Evolutionary conservation across 2,113 vertebrate species (phyloP).

Genomic region (Salvelinus alpinus): DNA sequence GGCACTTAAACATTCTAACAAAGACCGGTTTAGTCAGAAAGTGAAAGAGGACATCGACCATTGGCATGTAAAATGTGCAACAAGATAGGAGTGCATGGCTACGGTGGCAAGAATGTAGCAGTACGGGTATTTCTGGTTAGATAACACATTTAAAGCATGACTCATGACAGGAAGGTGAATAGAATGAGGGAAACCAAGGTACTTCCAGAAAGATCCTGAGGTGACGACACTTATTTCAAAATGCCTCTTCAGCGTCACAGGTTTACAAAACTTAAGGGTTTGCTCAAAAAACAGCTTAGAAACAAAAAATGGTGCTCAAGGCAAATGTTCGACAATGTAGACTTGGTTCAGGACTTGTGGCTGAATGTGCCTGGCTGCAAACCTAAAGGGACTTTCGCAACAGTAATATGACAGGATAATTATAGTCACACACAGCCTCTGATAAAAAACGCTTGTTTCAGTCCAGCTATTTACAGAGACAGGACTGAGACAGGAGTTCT

Average conservation of each 20-base stretch:
- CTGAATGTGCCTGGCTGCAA: neutral
- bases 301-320: neutral
- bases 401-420: neutral
- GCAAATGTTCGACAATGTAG: neutral
- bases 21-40: neutral
- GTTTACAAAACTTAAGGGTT: conserved; percentile 6
- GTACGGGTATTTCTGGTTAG: conserved; percentile 34
- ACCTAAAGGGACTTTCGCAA: neutral
- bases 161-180: conserved; percentile 14
- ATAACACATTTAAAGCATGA: neutral
- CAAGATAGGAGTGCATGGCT: neutral
- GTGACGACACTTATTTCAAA: conserved; percentile 36
- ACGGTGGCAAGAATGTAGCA: conserved; percentile 34
- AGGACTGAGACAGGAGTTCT: neutral
- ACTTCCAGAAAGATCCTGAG: conserved; percentile 20
- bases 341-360: neutral
- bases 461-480: neutral
- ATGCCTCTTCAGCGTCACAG: conserved; percentile 13
- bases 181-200: conserved; percentile 24
- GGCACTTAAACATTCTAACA: too few relatives aligned
- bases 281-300: neutral
- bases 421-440: neutral
- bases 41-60: neutral
- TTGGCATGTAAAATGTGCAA: neutral
- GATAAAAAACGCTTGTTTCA: neutral